These are phyloP conservation scores for Hydra vulgaris DNA, from an alignment of 30 jellyfish, hydroid and myxozoan species.

Conservation along the genomic window DNA sequence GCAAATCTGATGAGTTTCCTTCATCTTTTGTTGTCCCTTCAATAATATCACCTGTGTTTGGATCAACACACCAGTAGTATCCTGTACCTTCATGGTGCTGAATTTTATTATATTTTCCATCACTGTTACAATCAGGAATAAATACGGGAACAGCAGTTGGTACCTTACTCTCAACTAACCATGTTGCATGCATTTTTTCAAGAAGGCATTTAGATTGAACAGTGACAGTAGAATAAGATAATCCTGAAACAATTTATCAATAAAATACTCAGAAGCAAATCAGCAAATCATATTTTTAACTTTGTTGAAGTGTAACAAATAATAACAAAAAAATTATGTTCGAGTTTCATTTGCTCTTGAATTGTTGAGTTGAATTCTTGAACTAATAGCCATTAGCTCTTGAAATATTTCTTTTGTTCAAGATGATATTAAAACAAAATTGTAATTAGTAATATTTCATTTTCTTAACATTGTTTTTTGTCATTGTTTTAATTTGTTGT, in stretches of 20 bases:
- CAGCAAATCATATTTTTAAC: no score
- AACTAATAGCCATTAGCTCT: no score
- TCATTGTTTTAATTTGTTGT: no score
- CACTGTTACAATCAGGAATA: conserved; percentile 24
- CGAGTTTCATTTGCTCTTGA: no score
- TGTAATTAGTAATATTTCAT: no score
- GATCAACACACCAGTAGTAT: conserved; percentile 27
- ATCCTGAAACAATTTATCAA: neutral
- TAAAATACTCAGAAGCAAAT: no score
- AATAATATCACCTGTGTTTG: conserved; percentile 16
- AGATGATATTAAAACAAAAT: no score
- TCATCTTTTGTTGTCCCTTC: conserved; percentile 14
- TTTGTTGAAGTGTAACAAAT: no score
- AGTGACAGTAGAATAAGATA: neutral
- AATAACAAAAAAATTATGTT: no score
- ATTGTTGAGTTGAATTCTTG: no score
- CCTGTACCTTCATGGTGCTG: conserved; percentile 31
- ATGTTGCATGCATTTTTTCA: conserved; percentile 10
- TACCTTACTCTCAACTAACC: conserved; percentile 16
- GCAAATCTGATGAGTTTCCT: neutral
- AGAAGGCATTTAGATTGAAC: conserved; percentile 1
- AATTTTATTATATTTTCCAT: conserved; percentile 14
- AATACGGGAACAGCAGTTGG: conserved; percentile 22
- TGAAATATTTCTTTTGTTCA: no score
- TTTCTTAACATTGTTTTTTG: no score